These are phyloP conservation scores for Macrostomum cliftonense DNA, from an alignment of 2,888 invertebrate genomes.

Conservation along the genomic window DNA sequence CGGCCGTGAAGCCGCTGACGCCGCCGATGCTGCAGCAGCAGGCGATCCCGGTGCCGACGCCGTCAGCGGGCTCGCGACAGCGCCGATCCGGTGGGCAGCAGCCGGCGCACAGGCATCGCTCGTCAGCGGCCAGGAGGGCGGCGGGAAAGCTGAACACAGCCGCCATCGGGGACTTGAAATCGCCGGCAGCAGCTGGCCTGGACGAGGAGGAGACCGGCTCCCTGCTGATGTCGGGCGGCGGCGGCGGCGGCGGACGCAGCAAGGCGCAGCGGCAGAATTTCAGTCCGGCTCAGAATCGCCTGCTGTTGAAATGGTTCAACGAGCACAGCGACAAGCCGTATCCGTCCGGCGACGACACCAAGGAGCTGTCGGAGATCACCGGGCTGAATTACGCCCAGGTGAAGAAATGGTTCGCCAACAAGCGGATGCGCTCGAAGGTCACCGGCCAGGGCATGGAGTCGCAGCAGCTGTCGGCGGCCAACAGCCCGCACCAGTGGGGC, in stretches of 20 bases:
- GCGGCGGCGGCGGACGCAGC: background rate
- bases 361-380: conserved; percentile 5
- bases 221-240: background rate
- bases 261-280: conserved; percentile 9
- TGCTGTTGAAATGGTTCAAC: conserved; percentile 7
- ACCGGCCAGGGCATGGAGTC: background rate
- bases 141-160: no score
- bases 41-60: no score
- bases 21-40: no score
- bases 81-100: no score
- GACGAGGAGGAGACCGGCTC: no score
- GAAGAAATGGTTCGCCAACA: conserved; percentile 10
- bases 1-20: no score
- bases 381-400: conserved; percentile 8
- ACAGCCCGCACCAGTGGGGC: background rate
- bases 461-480: background rate
- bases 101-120: no score
- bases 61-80: no score
- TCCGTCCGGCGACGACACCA: conserved; percentile 9
- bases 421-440: conserved; percentile 6
- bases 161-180: no score
- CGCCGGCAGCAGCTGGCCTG: no score
- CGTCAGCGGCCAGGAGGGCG: no score
- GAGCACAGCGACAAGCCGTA: conserved; percentile 9
- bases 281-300: conserved; percentile 7